Evolutionary conservation across 2,888 invertebrate genomes (phyloP).

Genomic region (Pyrochroa serraticornis): DNA sequence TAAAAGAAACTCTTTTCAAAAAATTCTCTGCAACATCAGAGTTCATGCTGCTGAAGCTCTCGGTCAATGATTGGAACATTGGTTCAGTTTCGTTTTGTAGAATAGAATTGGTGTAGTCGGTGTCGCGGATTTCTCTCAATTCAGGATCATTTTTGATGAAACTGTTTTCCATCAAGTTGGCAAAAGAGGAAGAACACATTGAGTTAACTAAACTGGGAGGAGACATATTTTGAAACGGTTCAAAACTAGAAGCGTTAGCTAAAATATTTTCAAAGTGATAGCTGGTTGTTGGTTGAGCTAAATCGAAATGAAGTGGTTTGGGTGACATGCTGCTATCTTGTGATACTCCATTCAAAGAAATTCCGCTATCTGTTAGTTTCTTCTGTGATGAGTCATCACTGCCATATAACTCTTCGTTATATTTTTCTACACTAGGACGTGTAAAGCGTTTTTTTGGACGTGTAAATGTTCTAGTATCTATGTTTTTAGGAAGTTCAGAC

Average conservation of each 20-base stretch:
- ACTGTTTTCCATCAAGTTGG: constrained; percentile 57
- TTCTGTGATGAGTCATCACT: constrained; percentile 9
- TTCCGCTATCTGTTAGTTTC: constrained; percentile 17
- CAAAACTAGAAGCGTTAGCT: constrained; percentile 58
- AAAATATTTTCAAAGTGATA: constrained; percentile 54
- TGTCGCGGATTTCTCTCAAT: constrained; percentile 54
- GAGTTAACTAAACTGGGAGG: constrained; percentile 69
- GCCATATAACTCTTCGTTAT: constrained; percentile 34
- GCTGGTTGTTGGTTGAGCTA: constrained; percentile 49
- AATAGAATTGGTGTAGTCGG: constrained; percentile 51
- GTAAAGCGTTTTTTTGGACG: constrained; percentile 67
- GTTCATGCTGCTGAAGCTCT: constrained; percentile 52
- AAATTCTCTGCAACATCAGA: constrained; percentile 53
- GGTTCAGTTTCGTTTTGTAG: constrained; percentile 52
- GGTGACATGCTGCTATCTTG: constrained; percentile 18
- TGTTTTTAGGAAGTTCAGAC: constrained; percentile 56
- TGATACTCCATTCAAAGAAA: constrained; percentile 15
- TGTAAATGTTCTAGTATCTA: constrained; percentile 74
- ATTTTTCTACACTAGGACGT: constrained; percentile 66
- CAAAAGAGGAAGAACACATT: constrained; percentile 57
- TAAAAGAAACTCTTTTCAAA: constrained; percentile 46
- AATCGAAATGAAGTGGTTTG: constrained; percentile 52
- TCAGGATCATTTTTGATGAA: constrained; percentile 56
- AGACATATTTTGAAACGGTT: constrained; percentile 60
- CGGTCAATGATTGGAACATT: constrained; percentile 52